Evolutionary conservation across 1,140 invertebrate genomes (phyloP), one percentile per base, ranked within the genome.

Genomic region (Lepidurus packardi): DNA sequence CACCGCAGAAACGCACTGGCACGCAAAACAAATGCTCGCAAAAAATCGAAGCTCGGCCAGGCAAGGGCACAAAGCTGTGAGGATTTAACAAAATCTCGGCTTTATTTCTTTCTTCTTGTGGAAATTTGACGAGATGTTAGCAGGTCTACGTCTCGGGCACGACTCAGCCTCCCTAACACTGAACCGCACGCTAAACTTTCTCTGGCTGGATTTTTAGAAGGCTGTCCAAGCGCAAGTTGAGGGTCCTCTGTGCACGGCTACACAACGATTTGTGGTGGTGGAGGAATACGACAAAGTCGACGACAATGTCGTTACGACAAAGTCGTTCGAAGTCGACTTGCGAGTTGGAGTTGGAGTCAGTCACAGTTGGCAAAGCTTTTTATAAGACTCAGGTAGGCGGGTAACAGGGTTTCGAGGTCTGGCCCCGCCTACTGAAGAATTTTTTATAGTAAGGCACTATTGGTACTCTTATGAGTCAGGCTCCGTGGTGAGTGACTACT

Each of bases 171-270:
- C 53, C 53, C 16, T 65, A n/a, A 65, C 53, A 21, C 16, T 65
- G 53, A n/a, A 65, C 53, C 7, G 53, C 53, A 65, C 53, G 53
- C 53, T 65, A 65, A 65, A 65, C 53, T 65, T 65, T 65, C 53
- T 65, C 53, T 65, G 53, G 53, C 21, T 13, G 53, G 53, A 65
- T n/a, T 65, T n/a, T 65, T n/a, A 21, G 16, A 65, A 65, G 53
- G 16, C 53, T 21, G 21, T 21, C 21, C 53, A 6, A 21, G 8
- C 53, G 21, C 34, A 7, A 21, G 53, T 65, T 47, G 16, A 1
- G 21, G 21, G 53, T 4, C 53, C 21, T 65, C 53, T 13, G 16
- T 21, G 21, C 53, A n/a, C 21, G 13, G 53, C 21, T n/a, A 21
- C 53, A 65, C 53, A 65, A 21, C 53, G 53, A 21, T 65, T 21